Conservation (phyloP, 2,113 vertebrate genomes). For the Cavia porcellus region DNA sequence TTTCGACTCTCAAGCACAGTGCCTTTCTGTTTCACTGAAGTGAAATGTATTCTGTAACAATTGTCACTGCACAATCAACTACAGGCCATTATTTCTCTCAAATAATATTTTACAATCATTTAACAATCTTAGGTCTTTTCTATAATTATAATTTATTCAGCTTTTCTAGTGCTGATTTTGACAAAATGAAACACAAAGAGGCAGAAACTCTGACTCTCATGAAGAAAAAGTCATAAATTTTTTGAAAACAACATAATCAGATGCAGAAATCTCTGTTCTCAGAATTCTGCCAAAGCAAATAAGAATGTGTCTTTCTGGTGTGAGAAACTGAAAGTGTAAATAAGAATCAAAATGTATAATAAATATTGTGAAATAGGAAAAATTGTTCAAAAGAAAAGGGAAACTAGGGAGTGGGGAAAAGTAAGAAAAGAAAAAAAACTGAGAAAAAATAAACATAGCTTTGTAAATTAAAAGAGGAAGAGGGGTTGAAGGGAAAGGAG, state of each 20-base stretch:
- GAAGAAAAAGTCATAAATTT: background rate
- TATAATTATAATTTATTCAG: background rate
- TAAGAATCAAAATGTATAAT: background rate
- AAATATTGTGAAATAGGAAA: background rate
- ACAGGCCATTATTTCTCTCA: background rate
- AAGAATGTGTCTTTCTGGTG: background rate
- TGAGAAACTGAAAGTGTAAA: background rate
- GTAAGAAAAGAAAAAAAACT: background rate
- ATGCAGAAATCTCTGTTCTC: background rate
- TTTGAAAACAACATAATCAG: background rate
- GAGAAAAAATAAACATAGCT: background rate
- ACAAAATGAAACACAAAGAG: background rate
- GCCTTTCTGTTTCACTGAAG: background rate
- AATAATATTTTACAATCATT: conserved; percentile 14
- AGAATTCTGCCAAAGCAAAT: background rate
- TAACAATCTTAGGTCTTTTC: background rate
- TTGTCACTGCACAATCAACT: background rate
- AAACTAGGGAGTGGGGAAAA: background rate
- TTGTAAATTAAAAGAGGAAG: background rate
- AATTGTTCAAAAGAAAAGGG: background rate
- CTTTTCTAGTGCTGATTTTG: background rate
- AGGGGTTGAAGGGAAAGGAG: background rate
- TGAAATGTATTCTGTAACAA: background rate
- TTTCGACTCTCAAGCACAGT: background rate
- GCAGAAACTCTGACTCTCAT: background rate